Conservation (phyloP, 2,113 vertebrate genomes). For the Morone chrysops region DNA sequence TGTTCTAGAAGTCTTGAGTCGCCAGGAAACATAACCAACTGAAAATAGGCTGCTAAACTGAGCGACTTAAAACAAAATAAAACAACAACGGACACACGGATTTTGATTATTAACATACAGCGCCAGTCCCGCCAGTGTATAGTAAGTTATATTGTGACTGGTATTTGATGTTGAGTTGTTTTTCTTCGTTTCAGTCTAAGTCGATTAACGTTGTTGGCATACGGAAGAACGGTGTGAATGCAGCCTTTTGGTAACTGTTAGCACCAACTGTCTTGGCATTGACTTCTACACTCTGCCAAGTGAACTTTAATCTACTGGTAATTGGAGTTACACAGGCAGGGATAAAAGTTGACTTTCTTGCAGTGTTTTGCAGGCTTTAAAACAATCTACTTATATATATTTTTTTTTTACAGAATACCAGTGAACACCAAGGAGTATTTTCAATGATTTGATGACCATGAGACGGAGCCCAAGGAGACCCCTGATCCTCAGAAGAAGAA, state of each 20-base stretch:
- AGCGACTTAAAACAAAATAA: no score
- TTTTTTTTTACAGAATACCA: slow-evolving; percentile 43
- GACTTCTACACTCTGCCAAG: neutral
- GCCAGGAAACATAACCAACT: neutral
- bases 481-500: slow-evolving; percentile 94
- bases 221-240: neutral
- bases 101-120: neutral
- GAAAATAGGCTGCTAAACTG: neutral
- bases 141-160: no score
- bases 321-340: neutral
- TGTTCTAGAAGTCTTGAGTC: slow-evolving; percentile 29
- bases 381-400: neutral
- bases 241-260: neutral
- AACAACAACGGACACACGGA: no score
- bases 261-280: neutral
- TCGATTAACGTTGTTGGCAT: neutral
- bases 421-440: slow-evolving; percentile 41
- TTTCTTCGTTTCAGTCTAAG: neutral
- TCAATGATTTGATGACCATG: slow-evolving; percentile 85
- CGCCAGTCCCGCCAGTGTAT: accelerated
- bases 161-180: neutral
- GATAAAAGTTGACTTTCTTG: no score
- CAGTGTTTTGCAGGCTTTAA: neutral
- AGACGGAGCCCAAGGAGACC: slow-evolving; percentile 93
- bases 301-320: slow-evolving; percentile 27